Conservation (phyloP, 2,888 invertebrate genomes). For the Pegoplata infirma region DNA sequence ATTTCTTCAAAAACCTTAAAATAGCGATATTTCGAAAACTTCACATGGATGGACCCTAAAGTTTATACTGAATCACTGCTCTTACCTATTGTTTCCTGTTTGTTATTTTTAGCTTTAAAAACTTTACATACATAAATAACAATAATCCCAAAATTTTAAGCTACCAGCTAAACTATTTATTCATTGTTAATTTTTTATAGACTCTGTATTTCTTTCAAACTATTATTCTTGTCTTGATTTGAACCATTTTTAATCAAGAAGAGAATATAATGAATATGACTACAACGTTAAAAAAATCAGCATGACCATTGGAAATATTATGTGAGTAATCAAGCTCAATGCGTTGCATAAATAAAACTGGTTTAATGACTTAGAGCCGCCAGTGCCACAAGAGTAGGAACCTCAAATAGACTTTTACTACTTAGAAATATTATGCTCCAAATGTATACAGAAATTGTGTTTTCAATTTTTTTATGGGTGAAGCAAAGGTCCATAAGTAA, state of each 20-base stretch:
- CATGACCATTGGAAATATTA: conserved; percentile 60
- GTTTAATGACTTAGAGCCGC: conserved; percentile 52
- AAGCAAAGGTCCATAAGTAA: too few relatives aligned
- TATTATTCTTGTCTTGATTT: conserved; percentile 32
- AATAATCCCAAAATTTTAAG: conserved; percentile 31
- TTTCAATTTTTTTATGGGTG: too few relatives aligned
- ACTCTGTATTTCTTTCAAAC: conserved; percentile 13
- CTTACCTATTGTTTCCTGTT: background rate
- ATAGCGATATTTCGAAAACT: too few relatives aligned
- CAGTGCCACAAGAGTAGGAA: conserved; percentile 38
- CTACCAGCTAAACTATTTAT: conserved; percentile 32
- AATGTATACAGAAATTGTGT: conserved; percentile 1
- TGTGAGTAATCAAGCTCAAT: conserved; percentile 73
- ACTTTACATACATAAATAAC: conserved; percentile 23
- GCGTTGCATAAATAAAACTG: conserved; percentile 72
- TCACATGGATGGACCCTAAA: too few relatives aligned
- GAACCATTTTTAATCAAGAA: conserved; percentile 11
- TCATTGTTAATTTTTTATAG: background rate
- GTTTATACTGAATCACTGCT: too few relatives aligned
- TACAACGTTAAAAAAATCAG: conserved; percentile 19
- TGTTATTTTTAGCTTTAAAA: conserved; percentile 20
- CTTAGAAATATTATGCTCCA: background rate
- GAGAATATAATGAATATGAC: background rate
- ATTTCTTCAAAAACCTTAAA: too few relatives aligned
- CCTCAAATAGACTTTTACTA: conserved; percentile 38